These are phyloP conservation scores for Heliconius charithonia DNA, from an alignment of 2,888 invertebrate genomes.

Conservation along the genomic window DNA sequence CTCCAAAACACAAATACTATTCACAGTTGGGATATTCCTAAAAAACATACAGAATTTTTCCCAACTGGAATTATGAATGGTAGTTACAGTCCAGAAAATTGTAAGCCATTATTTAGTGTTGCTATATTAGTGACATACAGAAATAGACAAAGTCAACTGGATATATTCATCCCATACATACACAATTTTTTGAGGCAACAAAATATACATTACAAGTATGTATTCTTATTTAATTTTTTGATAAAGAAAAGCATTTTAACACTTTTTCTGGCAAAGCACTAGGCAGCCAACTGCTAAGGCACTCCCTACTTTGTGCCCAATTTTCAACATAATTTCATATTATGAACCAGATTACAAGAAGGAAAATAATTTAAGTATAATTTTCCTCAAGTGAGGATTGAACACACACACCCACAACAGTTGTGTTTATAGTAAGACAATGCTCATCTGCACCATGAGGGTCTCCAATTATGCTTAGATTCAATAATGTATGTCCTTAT, in stretches of 20 bases:
- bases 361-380: too few species aligned
- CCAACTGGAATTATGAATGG: constrained; percentile 65
- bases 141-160: constrained; percentile 89
- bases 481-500: not conserved
- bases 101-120: constrained; percentile 84
- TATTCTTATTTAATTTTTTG: constrained; percentile 33
- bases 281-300: too few species aligned
- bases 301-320: too few species aligned
- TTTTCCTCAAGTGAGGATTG: too few species aligned
- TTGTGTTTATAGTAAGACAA: too few species aligned
- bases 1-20: constrained; percentile 56
- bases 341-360: too few species aligned
- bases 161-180: constrained; percentile 91
- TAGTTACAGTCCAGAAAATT: constrained; percentile 63
- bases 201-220: constrained; percentile 89
- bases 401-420: too few species aligned
- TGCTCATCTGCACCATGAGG: too few species aligned
- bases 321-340: too few species aligned
- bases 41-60: constrained; percentile 56
- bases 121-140: constrained; percentile 92
- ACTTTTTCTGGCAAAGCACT: too few species aligned
- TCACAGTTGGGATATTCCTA: constrained; percentile 57
- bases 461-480: not conserved
- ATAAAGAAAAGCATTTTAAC: not conserved
- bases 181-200: constrained; percentile 93